Base-by-base conservation (phyloP, 2,888 invertebrate species). In the Amphipoea lucens region DNA sequence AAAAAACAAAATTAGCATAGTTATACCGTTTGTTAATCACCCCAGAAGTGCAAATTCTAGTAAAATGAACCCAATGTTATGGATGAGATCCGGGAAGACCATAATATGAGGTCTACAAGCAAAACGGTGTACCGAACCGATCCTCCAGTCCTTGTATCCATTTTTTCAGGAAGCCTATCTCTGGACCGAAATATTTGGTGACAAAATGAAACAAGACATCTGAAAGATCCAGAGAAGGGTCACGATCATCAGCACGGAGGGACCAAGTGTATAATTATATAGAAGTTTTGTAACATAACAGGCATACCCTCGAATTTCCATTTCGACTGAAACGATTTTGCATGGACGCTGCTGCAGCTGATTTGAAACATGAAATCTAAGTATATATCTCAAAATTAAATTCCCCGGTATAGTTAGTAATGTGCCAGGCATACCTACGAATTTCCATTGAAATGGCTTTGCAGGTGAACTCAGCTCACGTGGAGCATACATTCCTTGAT, bases 391-490 rank as follows among this genome's bases (percentile, higher is more conserved):
- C n/a, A 60, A 60, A 60, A 60, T 14, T 62, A 62, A 62, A 62
- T 29, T 62, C 2, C 5, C 29, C 29, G n/a, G 60, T 29, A 48
- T 48, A 36, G 7, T 36, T 20, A 4, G 63, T 63, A 36, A 63
- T 63, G 7, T 65, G 11, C 40, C 11, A 65, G 9, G 40, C 65
- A 40, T 65, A 65, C 65, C 51, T 48, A 11, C 2, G 20, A 66
- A 48, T 42, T 1, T 20, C 82, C 82, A 82, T 0, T n/a, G 29
- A 45, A 82, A 73, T 0, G 1, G 17, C 2, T 51, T 4, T 6
- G 0, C 0, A 17, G 2, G 40, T 65, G 1, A 17, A 9, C 7
- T 17, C 63, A 0, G 20, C 20, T 0, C 1, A 63, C 0, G 3
- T 7, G 20, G 1, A 36, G 20, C 20, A 5, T 4, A 0, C 0